phyloP scores from a whole-genome alignment of 1,140 invertebrate species.

The Tribolium castaneum region DNA sequence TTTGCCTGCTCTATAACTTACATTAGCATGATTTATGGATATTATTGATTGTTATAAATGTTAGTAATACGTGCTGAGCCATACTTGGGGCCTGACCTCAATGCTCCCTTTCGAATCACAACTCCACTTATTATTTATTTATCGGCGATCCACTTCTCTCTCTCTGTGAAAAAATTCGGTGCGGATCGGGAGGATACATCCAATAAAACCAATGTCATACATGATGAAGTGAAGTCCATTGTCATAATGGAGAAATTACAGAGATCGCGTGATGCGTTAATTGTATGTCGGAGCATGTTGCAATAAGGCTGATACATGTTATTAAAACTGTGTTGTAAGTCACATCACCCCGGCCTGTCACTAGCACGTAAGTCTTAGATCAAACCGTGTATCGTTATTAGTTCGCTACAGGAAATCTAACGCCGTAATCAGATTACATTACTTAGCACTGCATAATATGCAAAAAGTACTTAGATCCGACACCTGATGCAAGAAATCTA shows the following conservation, averaged over 20 bases:
- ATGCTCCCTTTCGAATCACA: not conserved
- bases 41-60: slow-evolving; percentile 24
- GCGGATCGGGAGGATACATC: not conserved
- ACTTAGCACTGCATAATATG: not conserved
- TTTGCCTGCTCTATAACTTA: slow-evolving; percentile 7
- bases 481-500: not conserved
- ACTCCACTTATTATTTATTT: not conserved
- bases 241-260: slow-evolving; percentile 37
- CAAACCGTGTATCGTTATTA: slow-evolving; percentile 26
- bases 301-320: slow-evolving; percentile 46
- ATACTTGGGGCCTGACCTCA: not conserved
- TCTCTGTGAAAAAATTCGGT: not conserved
- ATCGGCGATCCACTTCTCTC: too few species aligned
- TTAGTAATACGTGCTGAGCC: not conserved
- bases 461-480: not conserved
- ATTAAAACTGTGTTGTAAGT: slow-evolving; percentile 46
- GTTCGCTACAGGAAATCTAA: not conserved
- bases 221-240: slow-evolving; percentile 34
- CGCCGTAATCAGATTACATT: not conserved
- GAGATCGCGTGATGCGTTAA: slow-evolving; percentile 50
- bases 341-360: slow-evolving; percentile 39
- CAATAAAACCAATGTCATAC: slow-evolving; percentile 32
- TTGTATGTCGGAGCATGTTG: slow-evolving; percentile 47
- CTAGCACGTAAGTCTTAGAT: slow-evolving; percentile 41
- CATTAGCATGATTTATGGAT: slow-evolving; percentile 24